Conservation (phyloP, 2,888 invertebrate genomes). For the Cancer borealis region DNA sequence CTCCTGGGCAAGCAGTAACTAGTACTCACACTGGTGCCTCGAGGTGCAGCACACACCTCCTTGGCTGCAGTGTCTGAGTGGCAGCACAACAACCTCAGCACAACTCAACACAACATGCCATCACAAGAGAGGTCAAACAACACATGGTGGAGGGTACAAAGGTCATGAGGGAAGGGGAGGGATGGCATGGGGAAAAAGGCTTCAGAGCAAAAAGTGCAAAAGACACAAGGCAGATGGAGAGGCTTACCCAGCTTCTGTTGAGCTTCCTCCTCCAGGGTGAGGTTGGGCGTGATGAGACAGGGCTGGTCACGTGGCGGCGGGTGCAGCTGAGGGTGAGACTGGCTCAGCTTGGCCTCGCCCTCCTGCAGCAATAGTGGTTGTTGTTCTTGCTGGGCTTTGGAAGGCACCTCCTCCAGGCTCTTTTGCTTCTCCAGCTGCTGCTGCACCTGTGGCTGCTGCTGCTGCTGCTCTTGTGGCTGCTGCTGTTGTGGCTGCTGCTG, state of each 20-base stretch:
- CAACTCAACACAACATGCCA: constrained; percentile 28
- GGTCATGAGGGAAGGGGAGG: neutral
- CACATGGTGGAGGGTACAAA: neutral
- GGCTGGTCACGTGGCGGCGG: constrained; percentile 57
- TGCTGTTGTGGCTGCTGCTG: constrained; percentile 57
- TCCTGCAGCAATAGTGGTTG: constrained; percentile 51
- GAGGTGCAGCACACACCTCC: neutral
- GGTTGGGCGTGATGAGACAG: constrained; percentile 69
- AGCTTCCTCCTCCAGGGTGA: constrained; percentile 69
- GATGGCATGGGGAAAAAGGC: neutral
- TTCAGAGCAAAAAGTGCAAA: neutral
- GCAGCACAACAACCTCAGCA: constrained; percentile 15
- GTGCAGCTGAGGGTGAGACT: constrained; percentile 47
- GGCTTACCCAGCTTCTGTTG: constrained; percentile 76
- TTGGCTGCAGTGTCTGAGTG: neutral
- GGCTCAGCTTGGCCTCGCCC: neutral
- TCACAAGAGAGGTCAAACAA: neutral
- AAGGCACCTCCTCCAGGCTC: constrained; percentile 67
- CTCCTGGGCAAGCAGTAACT: neutral
- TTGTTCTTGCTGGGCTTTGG: constrained; percentile 57
- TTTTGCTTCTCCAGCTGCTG: constrained; percentile 58
- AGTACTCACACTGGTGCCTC: neutral
- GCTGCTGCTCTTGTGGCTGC: constrained; percentile 75
- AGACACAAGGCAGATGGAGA: neutral
- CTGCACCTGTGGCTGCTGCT: constrained; percentile 55